A percentile compares a stretch with the other conserved stretches of the same genome.
Conservation (phyloP, 2,113 vertebrate species). For the Seriola aureovittata region DNA sequence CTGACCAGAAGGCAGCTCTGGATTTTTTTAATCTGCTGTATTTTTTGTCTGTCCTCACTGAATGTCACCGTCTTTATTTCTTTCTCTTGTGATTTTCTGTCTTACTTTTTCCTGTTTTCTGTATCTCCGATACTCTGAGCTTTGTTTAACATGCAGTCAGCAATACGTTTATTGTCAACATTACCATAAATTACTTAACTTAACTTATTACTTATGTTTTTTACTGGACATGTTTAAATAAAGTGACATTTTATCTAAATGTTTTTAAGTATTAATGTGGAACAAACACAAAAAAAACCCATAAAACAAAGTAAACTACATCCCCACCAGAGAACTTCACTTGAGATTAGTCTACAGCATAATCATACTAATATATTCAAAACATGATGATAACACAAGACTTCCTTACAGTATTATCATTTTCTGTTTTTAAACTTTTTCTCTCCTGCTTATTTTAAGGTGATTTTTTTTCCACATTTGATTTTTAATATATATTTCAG, state of each 20-base stretch:
- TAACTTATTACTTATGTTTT: no score
- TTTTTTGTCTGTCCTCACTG: not conserved
- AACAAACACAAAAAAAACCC: no score
- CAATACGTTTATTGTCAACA: no score
- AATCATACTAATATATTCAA: not conserved
- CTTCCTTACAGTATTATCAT: not conserved
- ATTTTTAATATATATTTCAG: not conserved
- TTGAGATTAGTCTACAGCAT: not conserved
- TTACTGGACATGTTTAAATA: no score
- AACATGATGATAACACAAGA: not conserved
- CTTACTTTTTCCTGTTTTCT: not conserved
- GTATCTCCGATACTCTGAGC: not conserved
- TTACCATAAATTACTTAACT: no score
- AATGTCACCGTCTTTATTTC: not conserved
- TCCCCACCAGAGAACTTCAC: not conserved
- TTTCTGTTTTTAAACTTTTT: not conserved
- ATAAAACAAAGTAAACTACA: no score
- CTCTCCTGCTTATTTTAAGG: not conserved
- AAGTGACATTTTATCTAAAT: no score
- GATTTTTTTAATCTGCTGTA: not conserved
- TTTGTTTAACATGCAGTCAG: not conserved
- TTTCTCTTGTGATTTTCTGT: not conserved
- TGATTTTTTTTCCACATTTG: not conserved
- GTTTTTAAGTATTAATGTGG: no score
- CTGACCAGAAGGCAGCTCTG: slow-evolving; percentile 11